Percentiles rank a stretch among this genome's conserved stretches.
Conservation (phyloP, 2,888 invertebrate genomes). For the Dermolepida albohirtum region DNA sequence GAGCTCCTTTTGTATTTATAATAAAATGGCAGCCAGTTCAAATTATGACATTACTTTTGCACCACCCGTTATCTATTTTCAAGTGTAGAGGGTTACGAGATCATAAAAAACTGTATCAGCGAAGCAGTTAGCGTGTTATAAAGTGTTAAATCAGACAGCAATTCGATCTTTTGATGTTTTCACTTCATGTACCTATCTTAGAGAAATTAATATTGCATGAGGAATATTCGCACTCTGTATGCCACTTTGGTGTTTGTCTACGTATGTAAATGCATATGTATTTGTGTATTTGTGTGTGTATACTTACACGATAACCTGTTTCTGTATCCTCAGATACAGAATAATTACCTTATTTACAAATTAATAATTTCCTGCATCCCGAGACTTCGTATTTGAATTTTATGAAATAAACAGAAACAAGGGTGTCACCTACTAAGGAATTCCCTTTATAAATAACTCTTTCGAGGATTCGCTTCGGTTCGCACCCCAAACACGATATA, state of each 20-base stretch:
- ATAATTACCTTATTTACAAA: conserved; percentile 59
- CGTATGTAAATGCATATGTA: conserved; percentile 2
- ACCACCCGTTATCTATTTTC: too few species aligned
- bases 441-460: conserved; percentile 54
- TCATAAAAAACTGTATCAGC: too few species aligned
- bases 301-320: neutral
- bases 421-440: conserved; percentile 58
- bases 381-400: conserved; percentile 59
- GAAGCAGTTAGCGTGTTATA: neutral
- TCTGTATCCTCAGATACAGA: neutral
- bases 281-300: neutral
- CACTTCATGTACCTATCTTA: neutral
- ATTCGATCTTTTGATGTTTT: conserved; percentile 26
- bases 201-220: conserved; percentile 24
- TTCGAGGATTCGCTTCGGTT: neutral
- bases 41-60: too few species aligned
- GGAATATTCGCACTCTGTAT: conserved; percentile 29
- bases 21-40: too few species aligned
- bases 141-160: conserved; percentile 6
- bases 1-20: too few species aligned
- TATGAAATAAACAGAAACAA: conserved; percentile 58
- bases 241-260: conserved; percentile 14
- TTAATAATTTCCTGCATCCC: conserved; percentile 59
- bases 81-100: too few species aligned
- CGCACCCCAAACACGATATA: neutral